Evolutionary conservation across 1,140 invertebrate genomes (phyloP), one percentile per base, ranked within the genome.

Genomic region (Drosophila novamexicana): DNA sequence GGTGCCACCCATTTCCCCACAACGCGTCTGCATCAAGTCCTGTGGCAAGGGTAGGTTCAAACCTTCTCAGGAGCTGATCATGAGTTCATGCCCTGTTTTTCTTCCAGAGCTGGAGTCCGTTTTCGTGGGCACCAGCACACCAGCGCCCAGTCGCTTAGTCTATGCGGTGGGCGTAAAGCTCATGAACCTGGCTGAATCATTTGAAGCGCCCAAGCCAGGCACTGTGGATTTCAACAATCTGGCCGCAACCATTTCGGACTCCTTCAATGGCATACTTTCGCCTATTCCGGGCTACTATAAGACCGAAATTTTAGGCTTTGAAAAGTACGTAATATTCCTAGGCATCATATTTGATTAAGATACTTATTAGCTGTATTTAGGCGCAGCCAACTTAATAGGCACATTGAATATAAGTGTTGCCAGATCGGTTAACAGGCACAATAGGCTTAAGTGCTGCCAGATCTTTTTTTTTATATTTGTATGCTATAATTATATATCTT

Each of bases 1-100:
- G 2, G 94, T 95, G 2, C 98, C 98, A 0, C 93, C 95, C n/a
- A 93, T 98, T 10, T 97, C 97, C 0, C 93, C 95, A 0, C 93
- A 96, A 54, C 95, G 95, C 70, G 95, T 99, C 54, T 99, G 98
- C 93, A 97, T 99, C 62, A 95, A 94, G 78, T 95, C 96, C 1
- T 97, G 96, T 81, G 95, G 95, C 66, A 95, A 95, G 68, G 95
- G 95, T 95, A 92, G 90, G 77, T 78, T 34, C 22, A 29, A 34
- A 0, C 4, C 5, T 18, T 2, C 12, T 1, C 8, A 10, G 0
- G 1, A 9, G 1, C 0, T 10, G 2, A 12, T 1, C 6, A 0
- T 2, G 3, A 36, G 6, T 16, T 6, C 2, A 36, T 56, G 50
- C 36, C 1, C n/a, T 29, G 3, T 7, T 42, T 22, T 7, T 49